Conservation (phyloP, 2,797 vertebrate genomes). For the Galagoides demidoff region DNA sequence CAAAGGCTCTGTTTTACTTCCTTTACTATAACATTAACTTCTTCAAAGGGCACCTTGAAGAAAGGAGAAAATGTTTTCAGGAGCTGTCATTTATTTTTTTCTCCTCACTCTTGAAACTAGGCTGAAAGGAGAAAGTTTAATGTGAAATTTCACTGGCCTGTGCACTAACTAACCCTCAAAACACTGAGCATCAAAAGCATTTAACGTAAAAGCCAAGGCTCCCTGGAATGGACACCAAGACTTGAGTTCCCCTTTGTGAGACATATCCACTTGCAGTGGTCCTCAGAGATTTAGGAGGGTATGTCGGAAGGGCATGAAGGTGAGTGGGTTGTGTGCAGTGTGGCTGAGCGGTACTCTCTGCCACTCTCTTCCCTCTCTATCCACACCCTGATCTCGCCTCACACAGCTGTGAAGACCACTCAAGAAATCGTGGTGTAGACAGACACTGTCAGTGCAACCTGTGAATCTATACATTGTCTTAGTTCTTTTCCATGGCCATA, state of each 20-base stretch:
- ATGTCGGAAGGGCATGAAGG: rapidly evolving
- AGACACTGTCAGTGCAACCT: neutral
- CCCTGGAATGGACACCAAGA: neutral
- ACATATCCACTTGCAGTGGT: rapidly evolving
- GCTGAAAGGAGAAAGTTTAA: constrained; percentile 45
- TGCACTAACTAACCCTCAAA: neutral
- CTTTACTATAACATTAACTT: constrained; percentile 55
- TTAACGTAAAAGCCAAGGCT: neutral
- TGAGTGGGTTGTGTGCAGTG: neutral
- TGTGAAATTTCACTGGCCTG: neutral
- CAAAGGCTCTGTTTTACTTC: constrained; percentile 58
- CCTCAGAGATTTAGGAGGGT: neutral
- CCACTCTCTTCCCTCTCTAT: neutral
- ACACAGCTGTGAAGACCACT: neutral
- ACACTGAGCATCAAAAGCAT: neutral
- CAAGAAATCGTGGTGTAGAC: neutral
- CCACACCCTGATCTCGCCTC: neutral
- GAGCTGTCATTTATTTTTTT: constrained; percentile 51
- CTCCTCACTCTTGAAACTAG: constrained; percentile 20
- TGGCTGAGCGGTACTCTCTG: neutral
- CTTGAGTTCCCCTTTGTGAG: neutral
- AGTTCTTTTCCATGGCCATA: neutral
- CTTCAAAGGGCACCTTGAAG: constrained; percentile 62
- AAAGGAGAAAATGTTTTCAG: constrained; percentile 60
- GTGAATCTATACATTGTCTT: neutral